Conservation (phyloP, 1,140 invertebrate genomes). For the Scylla paramamosain region DNA sequence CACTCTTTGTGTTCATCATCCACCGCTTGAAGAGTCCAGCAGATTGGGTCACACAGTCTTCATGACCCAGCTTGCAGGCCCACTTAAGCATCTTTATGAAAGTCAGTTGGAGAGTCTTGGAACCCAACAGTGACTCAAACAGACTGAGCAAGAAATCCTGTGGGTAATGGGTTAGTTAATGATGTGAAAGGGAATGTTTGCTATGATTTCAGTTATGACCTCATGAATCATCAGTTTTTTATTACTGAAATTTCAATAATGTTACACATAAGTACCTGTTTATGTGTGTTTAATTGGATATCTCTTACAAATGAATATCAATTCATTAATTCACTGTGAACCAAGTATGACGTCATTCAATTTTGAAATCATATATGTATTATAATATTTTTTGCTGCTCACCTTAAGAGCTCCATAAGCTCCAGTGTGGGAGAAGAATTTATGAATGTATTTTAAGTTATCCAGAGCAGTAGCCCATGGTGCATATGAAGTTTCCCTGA, state of each 20-base stretch:
- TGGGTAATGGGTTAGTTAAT: neutral
- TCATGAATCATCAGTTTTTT: no score
- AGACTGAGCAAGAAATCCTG: conserved; percentile 59
- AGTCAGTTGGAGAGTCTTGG: conserved; percentile 64
- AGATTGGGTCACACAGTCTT: conserved; percentile 78
- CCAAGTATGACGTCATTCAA: no score
- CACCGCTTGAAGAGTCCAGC: conserved; percentile 78
- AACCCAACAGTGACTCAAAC: conserved; percentile 76
- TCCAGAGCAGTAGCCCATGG: conserved; percentile 81
- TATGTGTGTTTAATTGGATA: no score
- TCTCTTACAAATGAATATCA: no score
- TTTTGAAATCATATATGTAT: no score
- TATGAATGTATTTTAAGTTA: conserved; percentile 80
- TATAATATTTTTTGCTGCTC: no score
- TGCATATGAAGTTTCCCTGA: conserved; percentile 80
- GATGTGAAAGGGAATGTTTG: no score
- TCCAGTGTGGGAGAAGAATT: conserved; percentile 40
- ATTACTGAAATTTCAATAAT: no score
- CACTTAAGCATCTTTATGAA: conserved; percentile 67
- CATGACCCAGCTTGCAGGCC: conserved; percentile 71
- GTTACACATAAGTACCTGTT: no score
- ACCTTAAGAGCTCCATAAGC: conserved; percentile 68
- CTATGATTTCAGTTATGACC: no score
- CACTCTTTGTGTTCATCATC: conserved; percentile 78
- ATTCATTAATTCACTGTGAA: no score